Conservation (phyloP, 2,888 invertebrate species). For the Acholoe squamosa region DNA sequence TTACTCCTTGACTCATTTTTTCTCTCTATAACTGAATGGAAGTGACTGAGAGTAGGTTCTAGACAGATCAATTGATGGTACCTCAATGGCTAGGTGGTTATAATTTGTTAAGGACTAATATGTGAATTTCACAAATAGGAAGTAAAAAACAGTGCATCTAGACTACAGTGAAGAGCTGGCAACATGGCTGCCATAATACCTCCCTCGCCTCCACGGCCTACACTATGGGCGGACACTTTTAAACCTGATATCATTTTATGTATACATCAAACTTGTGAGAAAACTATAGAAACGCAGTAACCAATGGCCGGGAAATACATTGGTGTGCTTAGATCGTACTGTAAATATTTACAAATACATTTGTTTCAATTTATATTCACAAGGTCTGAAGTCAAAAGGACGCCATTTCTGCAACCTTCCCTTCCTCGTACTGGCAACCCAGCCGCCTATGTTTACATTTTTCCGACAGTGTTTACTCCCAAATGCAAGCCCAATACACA, state of each 20-base stretch:
- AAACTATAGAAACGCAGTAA: background rate
- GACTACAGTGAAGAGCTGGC: background rate
- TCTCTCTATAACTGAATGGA: conserved; percentile 1
- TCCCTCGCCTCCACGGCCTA: background rate
- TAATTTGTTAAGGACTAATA: background rate
- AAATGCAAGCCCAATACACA: background rate
- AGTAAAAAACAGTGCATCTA: conserved; percentile 38
- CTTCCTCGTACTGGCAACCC: background rate
- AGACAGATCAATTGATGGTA: background rate
- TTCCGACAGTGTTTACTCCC: background rate
- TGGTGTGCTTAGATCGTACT: background rate
- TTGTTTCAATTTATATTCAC: background rate
- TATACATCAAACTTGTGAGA: background rate
- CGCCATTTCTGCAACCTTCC: conserved; percentile 28
- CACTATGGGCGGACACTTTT: conserved; percentile 15
- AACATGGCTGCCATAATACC: conserved; percentile 14
- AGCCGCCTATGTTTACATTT: conserved; percentile 29
- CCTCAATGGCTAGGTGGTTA: background rate
- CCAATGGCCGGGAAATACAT: background rate
- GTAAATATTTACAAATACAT: background rate
- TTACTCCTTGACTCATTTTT: background rate
- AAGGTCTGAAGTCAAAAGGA: background rate
- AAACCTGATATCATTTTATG: background rate
- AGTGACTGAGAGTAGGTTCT: background rate
- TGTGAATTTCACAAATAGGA: conserved; percentile 3